A percentile compares a stretch with the other conserved stretches of the same genome.
Conservation (phyloP, 1,140 invertebrate genomes). For the Philotrypesis tridentata region DNA sequence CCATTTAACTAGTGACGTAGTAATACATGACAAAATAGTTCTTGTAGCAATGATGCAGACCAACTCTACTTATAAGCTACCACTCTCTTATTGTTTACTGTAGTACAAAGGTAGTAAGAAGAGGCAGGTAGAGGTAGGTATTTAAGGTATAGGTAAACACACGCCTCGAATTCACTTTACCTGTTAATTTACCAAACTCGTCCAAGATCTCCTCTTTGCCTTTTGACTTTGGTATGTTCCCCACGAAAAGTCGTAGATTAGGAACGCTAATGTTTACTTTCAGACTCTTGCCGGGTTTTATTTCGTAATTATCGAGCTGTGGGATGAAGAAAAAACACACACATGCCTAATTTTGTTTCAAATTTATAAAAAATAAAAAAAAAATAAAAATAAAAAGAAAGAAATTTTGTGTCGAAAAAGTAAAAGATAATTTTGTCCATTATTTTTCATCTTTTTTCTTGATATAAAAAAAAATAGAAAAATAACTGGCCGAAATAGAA, state of each 20-base stretch:
- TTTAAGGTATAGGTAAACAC: conserved; percentile 73
- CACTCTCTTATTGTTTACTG: conserved; percentile 64
- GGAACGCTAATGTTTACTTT: conserved; percentile 99
- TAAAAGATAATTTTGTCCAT: conserved; percentile 32
- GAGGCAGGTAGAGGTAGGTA: conserved; percentile 51
- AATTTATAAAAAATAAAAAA: conserved; percentile 61
- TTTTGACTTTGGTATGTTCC: conserved; percentile 99
- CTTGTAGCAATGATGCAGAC: conserved; percentile 50
- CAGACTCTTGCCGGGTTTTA: conserved; percentile 98
- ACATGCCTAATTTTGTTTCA: conserved; percentile 79
- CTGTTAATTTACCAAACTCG: conserved; percentile 99
- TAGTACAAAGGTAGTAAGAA: conserved; percentile 51
- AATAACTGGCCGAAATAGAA: conserved; percentile 21
- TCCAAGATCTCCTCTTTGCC: conserved; percentile 99
- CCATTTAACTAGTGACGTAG: conserved; percentile 55
- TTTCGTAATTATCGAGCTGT: conserved; percentile 99
- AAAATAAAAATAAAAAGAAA: conserved; percentile 62
- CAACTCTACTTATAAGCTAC: conserved; percentile 69
- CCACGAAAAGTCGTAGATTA: conserved; percentile 99
- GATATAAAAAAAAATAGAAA: conserved; percentile 24
- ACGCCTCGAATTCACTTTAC: conserved; percentile 88
- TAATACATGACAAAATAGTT: conserved; percentile 48
- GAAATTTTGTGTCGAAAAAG: conserved; percentile 44
- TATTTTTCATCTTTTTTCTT: conserved; percentile 36
- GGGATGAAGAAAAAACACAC: conserved; percentile 81